Conservation (phyloP, 1,140 invertebrate genomes). For the Cotesia vestalis region DNA sequence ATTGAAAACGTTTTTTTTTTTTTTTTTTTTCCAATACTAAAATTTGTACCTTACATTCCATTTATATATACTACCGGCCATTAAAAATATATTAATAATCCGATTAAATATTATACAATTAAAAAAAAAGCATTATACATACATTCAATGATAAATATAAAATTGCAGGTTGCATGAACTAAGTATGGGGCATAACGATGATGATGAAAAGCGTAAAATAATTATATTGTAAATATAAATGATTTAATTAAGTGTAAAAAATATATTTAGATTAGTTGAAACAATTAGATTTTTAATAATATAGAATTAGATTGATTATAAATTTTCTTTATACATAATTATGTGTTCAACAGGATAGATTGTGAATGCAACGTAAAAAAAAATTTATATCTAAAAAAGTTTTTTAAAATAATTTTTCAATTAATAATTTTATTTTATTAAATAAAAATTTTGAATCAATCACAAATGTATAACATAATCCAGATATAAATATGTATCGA, state of each 20-base stretch:
- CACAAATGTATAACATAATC: constrained; percentile 32
- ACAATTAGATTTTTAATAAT: constrained; percentile 16
- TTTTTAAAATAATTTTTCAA: constrained; percentile 2
- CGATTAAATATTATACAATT: constrained; percentile 8
- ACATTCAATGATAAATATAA: not conserved
- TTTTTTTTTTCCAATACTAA: not conserved
- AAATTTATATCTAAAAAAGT: not conserved
- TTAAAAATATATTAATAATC: constrained; percentile 25
- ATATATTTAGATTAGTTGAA: constrained; percentile 21
- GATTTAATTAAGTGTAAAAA: constrained; percentile 35
- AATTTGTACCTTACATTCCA: constrained; percentile 24
- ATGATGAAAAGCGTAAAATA: constrained; percentile 21
- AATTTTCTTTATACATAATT: constrained; percentile 16
- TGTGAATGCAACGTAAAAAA: constrained; percentile 6
- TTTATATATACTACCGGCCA: constrained; percentile 31
- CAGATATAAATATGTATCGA: constrained; percentile 11
- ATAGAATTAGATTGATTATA: constrained; percentile 12
- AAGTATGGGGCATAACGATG: constrained; percentile 31
- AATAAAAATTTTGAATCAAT: not conserved
- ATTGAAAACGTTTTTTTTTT: not conserved
- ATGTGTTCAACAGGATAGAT: constrained; percentile 26
- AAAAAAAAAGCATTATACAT: not conserved
- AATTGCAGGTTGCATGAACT: constrained; percentile 13
- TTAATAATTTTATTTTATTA: constrained; percentile 23
- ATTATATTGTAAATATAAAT: constrained; percentile 30